Conservation (phyloP, 2,113 vertebrate genomes). For the Leptobrachium ailaonicum region DNA sequence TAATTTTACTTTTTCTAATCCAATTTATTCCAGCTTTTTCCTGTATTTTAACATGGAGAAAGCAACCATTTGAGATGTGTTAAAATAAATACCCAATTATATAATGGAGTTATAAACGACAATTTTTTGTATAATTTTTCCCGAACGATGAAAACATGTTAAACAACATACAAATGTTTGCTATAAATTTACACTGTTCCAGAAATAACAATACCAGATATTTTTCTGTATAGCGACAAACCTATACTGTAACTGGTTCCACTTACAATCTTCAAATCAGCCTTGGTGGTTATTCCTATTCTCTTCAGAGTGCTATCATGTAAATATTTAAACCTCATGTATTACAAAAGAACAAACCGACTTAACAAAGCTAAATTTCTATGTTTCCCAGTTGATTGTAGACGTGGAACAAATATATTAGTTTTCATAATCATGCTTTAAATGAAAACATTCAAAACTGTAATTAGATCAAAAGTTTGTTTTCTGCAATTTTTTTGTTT, state of each 20-base stretch:
- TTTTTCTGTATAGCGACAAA: background rate
- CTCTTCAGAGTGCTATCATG: constrained; percentile 25
- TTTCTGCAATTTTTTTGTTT: too few relatives aligned
- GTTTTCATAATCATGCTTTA: background rate
- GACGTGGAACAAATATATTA: constrained; percentile 25
- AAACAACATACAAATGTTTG: background rate
- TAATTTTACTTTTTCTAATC: too few relatives aligned
- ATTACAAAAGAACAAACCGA: constrained; percentile 19
- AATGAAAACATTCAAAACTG: background rate
- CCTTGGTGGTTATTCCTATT: constrained; percentile 16
- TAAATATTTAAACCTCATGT: constrained; percentile 27
- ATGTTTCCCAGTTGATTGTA: constrained; percentile 5
- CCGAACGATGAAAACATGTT: too few relatives aligned
- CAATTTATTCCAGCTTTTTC: too few relatives aligned
- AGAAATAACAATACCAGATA: background rate
- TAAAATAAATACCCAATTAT: too few relatives aligned
- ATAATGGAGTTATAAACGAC: too few relatives aligned
- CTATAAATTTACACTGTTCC: background rate
- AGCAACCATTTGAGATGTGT: too few relatives aligned
- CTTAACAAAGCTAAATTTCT: constrained; percentile 9
- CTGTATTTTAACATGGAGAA: too few relatives aligned
- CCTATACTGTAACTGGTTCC: constrained; percentile 16
- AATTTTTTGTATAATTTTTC: too few relatives aligned
- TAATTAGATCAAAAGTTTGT: background rate
- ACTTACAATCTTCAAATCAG: constrained; percentile 17